Conservation (phyloP, 2,113 vertebrate species). For the Proterorhinus semilunaris region DNA sequence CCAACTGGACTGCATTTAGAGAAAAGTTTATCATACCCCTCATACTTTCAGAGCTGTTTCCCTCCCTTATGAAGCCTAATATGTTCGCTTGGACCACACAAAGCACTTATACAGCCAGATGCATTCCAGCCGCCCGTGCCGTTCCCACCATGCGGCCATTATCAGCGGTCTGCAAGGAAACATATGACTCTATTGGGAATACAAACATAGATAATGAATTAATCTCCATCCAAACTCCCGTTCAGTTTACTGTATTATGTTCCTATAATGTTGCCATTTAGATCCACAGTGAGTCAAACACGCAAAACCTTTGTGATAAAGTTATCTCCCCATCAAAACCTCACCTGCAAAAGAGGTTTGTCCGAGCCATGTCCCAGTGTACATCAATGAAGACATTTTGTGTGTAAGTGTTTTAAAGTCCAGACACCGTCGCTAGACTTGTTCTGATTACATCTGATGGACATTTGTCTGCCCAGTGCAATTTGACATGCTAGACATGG, state of each 20-base stretch:
- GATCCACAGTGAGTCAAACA: neutral
- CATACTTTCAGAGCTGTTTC: constrained; percentile 62
- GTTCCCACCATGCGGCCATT: constrained; percentile 33
- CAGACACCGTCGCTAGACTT: too few relatives aligned
- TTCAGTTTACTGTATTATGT: constrained; percentile 2
- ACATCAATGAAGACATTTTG: too few relatives aligned
- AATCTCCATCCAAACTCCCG: constrained; percentile 5
- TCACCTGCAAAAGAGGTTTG: too few relatives aligned
- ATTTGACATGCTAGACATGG: too few relatives aligned
- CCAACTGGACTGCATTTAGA: constrained; percentile 62
- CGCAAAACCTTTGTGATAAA: too few relatives aligned
- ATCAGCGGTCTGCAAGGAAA: constrained; percentile 6
- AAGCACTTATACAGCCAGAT: constrained; percentile 36
- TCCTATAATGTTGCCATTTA: neutral
- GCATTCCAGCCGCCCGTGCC: constrained; percentile 26
- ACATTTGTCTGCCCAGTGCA: too few relatives aligned
- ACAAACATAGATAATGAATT: constrained; percentile 1
- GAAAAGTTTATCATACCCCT: constrained; percentile 67
- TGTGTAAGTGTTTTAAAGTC: too few relatives aligned
- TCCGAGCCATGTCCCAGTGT: too few relatives aligned
- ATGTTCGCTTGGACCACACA: constrained; percentile 59
- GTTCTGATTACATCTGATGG: too few relatives aligned
- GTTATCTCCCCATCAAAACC: too few relatives aligned
- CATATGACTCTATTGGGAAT: neutral
- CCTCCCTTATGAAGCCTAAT: constrained; percentile 64